phyloP scores from a whole-genome alignment of 2,888 invertebrate genomes.

The Pilophorus perplexus region DNA sequence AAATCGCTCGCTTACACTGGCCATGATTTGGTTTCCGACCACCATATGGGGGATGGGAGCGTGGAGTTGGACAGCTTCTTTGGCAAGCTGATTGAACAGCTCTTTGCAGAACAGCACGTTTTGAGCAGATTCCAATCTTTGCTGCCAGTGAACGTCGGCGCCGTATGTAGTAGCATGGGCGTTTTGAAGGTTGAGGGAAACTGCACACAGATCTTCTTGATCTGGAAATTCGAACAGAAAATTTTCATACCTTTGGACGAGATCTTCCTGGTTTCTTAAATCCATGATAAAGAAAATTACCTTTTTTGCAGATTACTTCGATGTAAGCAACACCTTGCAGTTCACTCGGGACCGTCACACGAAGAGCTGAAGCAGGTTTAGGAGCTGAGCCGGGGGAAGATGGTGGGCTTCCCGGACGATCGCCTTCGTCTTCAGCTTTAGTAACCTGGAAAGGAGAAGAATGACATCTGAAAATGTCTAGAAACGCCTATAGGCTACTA shows the following conservation, averaged over 20 bases:
- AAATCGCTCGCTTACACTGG: slow-evolving; percentile 76
- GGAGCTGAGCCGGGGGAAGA: slow-evolving; percentile 55
- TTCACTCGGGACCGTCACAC: slow-evolving; percentile 90
- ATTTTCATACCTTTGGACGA: no score
- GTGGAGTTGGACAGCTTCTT: slow-evolving; percentile 90
- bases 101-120: slow-evolving; percentile 97
- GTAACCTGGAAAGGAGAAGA: slow-evolving; percentile 41
- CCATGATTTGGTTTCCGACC: slow-evolving; percentile 94
- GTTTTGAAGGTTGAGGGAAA: slow-evolving; percentile 74
- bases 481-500: no score
- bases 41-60: slow-evolving; percentile 95
- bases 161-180: slow-evolving; percentile 72
- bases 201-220: slow-evolving; percentile 84
- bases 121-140: slow-evolving; percentile 93
- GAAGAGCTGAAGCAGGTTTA: slow-evolving; percentile 70
- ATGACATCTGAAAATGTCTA: no score
- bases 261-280: no score
- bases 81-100: slow-evolving; percentile 86
- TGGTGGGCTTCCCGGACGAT: slow-evolving; percentile 56
- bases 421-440: slow-evolving; percentile 76
- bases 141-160: slow-evolving; percentile 86
- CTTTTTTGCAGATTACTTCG: slow-evolving; percentile 91
- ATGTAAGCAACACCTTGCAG: slow-evolving; percentile 94
- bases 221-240: no score
- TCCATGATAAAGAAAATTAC: no score